phyloP scores from a whole-genome alignment of 2,888 invertebrate genomes.

The Automeris io region DNA sequence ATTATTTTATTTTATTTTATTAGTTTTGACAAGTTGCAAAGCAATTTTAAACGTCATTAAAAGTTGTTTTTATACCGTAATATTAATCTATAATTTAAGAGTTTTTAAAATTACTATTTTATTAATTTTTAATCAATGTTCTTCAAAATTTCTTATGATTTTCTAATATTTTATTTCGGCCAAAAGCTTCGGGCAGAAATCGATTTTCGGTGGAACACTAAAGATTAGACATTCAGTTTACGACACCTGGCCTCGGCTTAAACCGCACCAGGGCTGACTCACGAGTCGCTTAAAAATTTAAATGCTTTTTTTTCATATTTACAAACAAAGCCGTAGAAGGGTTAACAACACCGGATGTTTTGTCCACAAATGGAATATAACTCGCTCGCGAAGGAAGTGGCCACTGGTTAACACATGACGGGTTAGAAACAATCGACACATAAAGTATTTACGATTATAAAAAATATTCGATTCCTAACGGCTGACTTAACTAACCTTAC shows the following conservation, averaged over 20 bases:
- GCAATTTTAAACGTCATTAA: too few species aligned
- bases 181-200: too few species aligned
- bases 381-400: slow-evolving; percentile 14
- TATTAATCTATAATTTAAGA: too few species aligned
- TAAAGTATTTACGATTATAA: not conserved
- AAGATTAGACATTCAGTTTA: not conserved
- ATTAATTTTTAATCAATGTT: too few species aligned
- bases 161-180: too few species aligned
- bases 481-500: too few species aligned
- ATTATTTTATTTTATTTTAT: too few species aligned
- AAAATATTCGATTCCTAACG: slow-evolving; percentile 2
- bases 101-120: too few species aligned
- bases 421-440: slow-evolving; percentile 3
- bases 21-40: too few species aligned
- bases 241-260: not conserved
- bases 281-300: slow-evolving; percentile 53
- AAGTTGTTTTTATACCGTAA: too few species aligned
- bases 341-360: slow-evolving; percentile 58
- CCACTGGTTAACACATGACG: slow-evolving; percentile 8
- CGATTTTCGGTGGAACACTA: too few species aligned
- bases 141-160: too few species aligned
- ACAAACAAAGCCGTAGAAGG: slow-evolving; percentile 58
- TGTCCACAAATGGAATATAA: slow-evolving; percentile 9
- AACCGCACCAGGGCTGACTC: slow-evolving; percentile 29
- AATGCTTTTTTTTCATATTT: slow-evolving; percentile 48